phyloP scores from a whole-genome alignment of 2,888 invertebrate genomes.

The Hyppa rectilinea region DNA sequence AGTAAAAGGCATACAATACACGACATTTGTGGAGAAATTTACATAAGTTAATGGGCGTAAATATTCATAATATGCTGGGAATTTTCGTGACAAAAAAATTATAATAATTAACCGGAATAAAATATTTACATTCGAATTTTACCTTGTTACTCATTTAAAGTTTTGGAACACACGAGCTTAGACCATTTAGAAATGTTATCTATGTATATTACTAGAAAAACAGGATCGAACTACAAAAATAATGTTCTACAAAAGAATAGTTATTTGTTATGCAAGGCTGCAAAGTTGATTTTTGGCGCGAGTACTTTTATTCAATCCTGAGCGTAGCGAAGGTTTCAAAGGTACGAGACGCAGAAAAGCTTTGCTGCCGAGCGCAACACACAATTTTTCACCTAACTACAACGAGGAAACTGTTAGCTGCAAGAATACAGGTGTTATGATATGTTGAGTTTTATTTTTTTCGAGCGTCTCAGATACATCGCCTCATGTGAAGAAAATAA shows the following conservation, averaged over 20 bases:
- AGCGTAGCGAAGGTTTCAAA: too few species aligned
- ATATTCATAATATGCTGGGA: conserved; percentile 6
- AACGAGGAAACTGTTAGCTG: too few species aligned
- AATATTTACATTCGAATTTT: not conserved
- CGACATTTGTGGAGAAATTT: not conserved
- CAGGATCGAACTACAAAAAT: not conserved
- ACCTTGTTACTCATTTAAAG: conserved; percentile 2
- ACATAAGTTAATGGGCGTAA: conserved; percentile 5
- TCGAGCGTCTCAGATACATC: too few species aligned
- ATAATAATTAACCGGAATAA: conserved; percentile 10
- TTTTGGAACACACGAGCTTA: conserved; percentile 12
- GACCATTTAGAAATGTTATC: conserved; percentile 20
- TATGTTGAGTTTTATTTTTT: too few species aligned
- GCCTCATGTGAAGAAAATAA: too few species aligned
- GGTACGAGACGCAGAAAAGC: too few species aligned
- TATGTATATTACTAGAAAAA: conserved; percentile 17
- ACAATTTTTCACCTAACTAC: too few species aligned
- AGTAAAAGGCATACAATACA: not conserved
- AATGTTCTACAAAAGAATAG: conserved; percentile 7
- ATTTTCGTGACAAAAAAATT: conserved; percentile 34
- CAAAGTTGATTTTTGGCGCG: too few species aligned
- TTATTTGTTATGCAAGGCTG: too few species aligned
- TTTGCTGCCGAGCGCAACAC: too few species aligned
- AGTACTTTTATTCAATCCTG: too few species aligned
- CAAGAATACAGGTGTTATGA: too few species aligned